Evolutionary conservation across 2,113 vertebrate genomes (phyloP).

Genomic region (Narcine bancroftii): DNA sequence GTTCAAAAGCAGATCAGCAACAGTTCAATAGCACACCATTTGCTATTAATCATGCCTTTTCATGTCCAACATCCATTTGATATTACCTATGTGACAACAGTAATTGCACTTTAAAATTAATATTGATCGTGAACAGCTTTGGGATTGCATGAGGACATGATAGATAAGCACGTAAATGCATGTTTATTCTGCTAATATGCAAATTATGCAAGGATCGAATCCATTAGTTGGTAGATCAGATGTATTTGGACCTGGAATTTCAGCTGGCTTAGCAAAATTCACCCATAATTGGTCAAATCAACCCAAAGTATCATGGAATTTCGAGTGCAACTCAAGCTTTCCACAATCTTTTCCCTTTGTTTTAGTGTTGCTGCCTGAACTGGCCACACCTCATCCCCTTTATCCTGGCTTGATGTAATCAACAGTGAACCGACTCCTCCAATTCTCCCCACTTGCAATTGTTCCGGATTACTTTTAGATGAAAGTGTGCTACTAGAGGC

Average conservation of each 20-base stretch:
- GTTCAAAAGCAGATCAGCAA: background rate
- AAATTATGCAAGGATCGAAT: background rate
- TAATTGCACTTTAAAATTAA: background rate
- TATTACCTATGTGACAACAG: background rate
- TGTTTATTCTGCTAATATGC: background rate
- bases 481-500: background rate
- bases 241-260: background rate
- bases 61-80: background rate
- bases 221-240: background rate
- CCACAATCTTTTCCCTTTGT: background rate
- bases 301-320: background rate
- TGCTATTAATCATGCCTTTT: background rate
- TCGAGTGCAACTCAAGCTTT: background rate
- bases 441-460: background rate
- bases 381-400: too few species aligned
- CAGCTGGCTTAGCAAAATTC: background rate
- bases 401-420: background rate
- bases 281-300: background rate
- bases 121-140: background rate
- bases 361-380: background rate
- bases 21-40: background rate
- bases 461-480: background rate
- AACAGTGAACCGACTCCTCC: background rate
- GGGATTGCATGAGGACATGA: background rate
- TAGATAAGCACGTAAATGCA: background rate